Conservation (phyloP, 2,888 invertebrate species). For the Drosophila nr. perissopoda region DNA sequence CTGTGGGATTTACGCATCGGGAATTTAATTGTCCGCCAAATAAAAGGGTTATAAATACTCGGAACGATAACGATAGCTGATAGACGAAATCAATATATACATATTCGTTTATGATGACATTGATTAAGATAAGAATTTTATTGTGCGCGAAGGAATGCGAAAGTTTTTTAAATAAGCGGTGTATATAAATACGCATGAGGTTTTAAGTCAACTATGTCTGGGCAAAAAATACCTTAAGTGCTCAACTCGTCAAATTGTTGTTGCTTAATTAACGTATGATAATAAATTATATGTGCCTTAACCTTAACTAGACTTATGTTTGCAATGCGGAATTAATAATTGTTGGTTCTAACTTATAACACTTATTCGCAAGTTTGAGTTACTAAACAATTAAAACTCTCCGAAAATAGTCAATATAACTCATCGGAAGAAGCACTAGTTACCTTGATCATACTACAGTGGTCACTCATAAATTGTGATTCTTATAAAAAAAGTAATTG, state of each 20-base stretch:
- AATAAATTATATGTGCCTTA: background rate
- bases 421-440: background rate
- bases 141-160: slow-evolving; percentile 47
- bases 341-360: slow-evolving; percentile 2
- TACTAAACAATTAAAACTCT: slow-evolving; percentile 7
- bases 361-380: background rate
- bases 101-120: slow-evolving; percentile 65
- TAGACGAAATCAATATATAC: slow-evolving; percentile 34
- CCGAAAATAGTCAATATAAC: slow-evolving; percentile 10
- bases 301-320: too few species aligned
- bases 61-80: slow-evolving; percentile 53
- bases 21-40: slow-evolving; percentile 20
- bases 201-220: slow-evolving; percentile 11
- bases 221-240: background rate
- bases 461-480: background rate
- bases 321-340: background rate
- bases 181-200: slow-evolving; percentile 44
- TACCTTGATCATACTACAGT: background rate
- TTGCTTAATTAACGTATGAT: background rate
- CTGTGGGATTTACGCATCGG: slow-evolving; percentile 17
- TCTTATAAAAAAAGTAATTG: background rate
- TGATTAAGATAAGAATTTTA: slow-evolving; percentile 47
- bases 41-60: slow-evolving; percentile 52
- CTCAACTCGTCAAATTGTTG: background rate
- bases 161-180: slow-evolving; percentile 47